Conservation (phyloP, 2,797 vertebrate species). For the Anguilla pacifica region DNA sequence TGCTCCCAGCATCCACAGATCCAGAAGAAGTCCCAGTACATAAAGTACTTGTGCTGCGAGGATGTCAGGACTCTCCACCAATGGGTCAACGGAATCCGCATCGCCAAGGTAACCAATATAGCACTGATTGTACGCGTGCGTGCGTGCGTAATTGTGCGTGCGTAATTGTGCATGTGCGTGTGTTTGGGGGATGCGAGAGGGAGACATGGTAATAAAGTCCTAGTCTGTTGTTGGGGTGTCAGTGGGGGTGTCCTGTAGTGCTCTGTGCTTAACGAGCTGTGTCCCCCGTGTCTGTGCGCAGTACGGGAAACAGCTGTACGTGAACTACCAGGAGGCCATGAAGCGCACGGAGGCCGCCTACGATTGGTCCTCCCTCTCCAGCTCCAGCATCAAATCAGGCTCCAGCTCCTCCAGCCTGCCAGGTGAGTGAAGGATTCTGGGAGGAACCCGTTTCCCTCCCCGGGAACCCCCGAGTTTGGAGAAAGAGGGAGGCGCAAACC, state of each 20-base stretch:
- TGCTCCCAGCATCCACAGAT: slow-evolving; percentile 90
- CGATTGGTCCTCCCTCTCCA: slow-evolving; percentile 96
- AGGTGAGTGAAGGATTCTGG: slow-evolving; percentile 67
- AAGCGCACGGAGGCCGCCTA: slow-evolving; percentile 94
- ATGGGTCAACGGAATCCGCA: slow-evolving; percentile 96
- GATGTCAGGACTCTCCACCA: slow-evolving; percentile 94
- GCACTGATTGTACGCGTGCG: not conserved
- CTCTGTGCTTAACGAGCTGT: not conserved
- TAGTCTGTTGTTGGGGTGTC: not conserved
- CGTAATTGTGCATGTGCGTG: not conserved
- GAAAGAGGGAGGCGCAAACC: not conserved
- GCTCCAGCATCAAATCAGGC: slow-evolving; percentile 93
- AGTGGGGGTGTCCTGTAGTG: not conserved
- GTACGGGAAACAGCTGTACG: slow-evolving; percentile 94
- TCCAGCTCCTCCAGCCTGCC: slow-evolving; percentile 94
- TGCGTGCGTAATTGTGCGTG: not conserved
- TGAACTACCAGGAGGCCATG: slow-evolving; percentile 96
- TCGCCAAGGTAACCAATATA: slow-evolving; percentile 83
- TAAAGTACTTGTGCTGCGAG: slow-evolving; percentile 96
- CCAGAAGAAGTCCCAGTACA: slow-evolving; percentile 98
- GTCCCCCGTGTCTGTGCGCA: slow-evolving; percentile 57
- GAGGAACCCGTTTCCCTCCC: not conserved
- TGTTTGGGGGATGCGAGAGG: not conserved
- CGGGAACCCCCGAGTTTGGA: not conserved
- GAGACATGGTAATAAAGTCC: not conserved